Conservation (phyloP, 1,140 invertebrate species). For the Drosophila lowei region DNA sequence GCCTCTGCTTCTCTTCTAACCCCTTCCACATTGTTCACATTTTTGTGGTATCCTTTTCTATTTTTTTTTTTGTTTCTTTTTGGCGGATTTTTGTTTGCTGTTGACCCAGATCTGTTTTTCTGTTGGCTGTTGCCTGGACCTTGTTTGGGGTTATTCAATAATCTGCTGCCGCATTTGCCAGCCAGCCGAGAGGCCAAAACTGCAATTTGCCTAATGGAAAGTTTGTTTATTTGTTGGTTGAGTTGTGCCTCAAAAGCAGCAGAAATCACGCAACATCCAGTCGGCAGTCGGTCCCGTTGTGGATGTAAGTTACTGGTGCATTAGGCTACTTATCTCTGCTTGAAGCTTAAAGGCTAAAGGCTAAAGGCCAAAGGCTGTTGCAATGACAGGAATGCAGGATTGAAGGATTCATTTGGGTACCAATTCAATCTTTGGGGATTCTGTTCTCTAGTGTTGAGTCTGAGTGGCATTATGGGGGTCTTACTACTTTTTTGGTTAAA, state of each 20-base stretch:
- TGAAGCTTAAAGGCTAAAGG: constrained; percentile 5
- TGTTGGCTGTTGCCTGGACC: constrained; percentile 10
- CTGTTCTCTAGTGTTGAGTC: no score
- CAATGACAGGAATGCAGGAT: no score
- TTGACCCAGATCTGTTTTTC: constrained; percentile 35
- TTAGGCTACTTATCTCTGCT: constrained; percentile 17
- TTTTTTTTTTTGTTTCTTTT: background rate
- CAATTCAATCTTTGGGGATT: no score
- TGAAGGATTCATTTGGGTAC: no score
- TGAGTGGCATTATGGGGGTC: no score
- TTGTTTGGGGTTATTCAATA: constrained; percentile 63
- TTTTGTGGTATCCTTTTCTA: background rate
- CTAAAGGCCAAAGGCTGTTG: background rate
- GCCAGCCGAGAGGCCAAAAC: constrained; percentile 27
- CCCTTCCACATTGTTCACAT: background rate
- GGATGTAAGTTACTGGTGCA: constrained; percentile 64
- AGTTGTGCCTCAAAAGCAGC: constrained; percentile 1
- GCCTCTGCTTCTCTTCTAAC: background rate
- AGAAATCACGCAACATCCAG: constrained; percentile 60
- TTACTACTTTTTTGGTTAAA: no score
- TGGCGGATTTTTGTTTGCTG: constrained; percentile 7
- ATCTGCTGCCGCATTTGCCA: constrained; percentile 28
- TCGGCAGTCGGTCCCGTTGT: constrained; percentile 3
- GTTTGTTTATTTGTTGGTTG: constrained; percentile 35
- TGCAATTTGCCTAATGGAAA: constrained; percentile 76